A percentile compares a stretch with the other conserved stretches of the same genome.
Evolutionary conservation across 2,888 invertebrate genomes (phyloP).

Genomic region (Alentia gelatinosa): DNA sequence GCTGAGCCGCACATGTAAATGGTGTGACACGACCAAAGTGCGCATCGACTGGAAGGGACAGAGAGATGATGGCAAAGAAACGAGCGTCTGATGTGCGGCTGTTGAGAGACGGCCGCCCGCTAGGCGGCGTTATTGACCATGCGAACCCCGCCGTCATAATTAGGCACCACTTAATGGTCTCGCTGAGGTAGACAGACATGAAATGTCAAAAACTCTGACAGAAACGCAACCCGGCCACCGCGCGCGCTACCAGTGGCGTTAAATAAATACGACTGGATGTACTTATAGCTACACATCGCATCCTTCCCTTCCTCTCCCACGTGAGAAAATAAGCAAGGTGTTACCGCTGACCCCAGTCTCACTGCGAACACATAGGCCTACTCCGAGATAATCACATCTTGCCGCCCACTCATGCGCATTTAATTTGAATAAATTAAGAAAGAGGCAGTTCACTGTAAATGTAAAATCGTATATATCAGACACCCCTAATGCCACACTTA

Average conservation of each 20-base stretch:
- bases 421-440: too few species aligned
- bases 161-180: constrained; percentile 23
- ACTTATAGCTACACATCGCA: too few species aligned
- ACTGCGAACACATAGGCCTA: too few species aligned
- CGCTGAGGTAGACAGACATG: neutral
- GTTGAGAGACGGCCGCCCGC: neutral
- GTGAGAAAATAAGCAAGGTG: too few species aligned
- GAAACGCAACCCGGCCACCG: neutral
- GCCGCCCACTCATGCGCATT: too few species aligned
- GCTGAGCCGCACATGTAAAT: constrained; percentile 29
- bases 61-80: constrained; percentile 34
- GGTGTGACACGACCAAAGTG: constrained; percentile 47
- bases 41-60: constrained; percentile 34
- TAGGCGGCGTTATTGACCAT: constrained; percentile 28
- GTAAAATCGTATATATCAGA: too few species aligned
- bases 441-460: too few species aligned
- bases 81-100: neutral
- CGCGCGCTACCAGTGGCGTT: neutral
- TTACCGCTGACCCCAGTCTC: too few species aligned
- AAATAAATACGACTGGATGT: constrained; percentile 16
- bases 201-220: constrained; percentile 37
- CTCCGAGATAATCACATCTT: too few species aligned
- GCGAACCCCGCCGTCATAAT: constrained; percentile 26
- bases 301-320: too few species aligned
- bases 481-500: too few species aligned